Base-by-base conservation (phyloP, 2,113 vertebrate species). In the Casuarius casuarius region DNA sequence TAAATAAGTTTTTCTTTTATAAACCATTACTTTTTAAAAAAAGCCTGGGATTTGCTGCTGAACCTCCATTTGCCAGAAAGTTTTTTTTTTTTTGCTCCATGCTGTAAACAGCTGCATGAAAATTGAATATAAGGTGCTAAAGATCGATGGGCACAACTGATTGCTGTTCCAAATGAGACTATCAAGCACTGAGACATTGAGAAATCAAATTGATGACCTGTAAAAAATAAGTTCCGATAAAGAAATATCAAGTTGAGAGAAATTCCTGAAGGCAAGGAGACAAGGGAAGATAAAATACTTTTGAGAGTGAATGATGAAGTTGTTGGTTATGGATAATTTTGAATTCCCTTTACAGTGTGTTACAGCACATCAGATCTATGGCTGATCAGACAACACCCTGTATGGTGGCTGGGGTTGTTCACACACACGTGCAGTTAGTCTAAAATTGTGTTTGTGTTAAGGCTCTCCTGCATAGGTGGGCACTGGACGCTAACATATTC, bases 171-270 rank as follows among this genome's bases (percentile, higher is more conserved):
- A 89, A 94, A 91, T 92, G 84, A 95, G 78, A 94, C 75, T 72
- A 75, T 77, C 67, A 94, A 82, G 81, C 89, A 78, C 84, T 81
- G 72, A 89, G 95, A 94, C 81, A 94, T 38, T 59, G 74, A 92
- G 84, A 94, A 88, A 95, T 89, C 94, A 94, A 89, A 97, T 29
- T 91, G 94, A 96, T 94, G 94, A 94, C 87, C 95, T 97, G 94
- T 94, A 92, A 94, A 96, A 95, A 73, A 92, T 94, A 97, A 95
- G 78, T 95, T 96, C 92, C 6, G 49, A 95, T 94, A 87, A 95
- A 94, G 96, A 97, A 97, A 94, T 97, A 96, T 42, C 70, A 91
- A 51, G 35, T 84, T 79, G 84, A 92, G 81, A 95, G 67, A 91
- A 95, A 97, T 59, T 94, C 70, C 40, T 94, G 94, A 89, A 94